Percentiles rank a stretch among this genome's conserved stretches.
Evolutionary conservation across 2,113 vertebrate genomes (phyloP).

Genomic region (Pogona vitticeps): DNA sequence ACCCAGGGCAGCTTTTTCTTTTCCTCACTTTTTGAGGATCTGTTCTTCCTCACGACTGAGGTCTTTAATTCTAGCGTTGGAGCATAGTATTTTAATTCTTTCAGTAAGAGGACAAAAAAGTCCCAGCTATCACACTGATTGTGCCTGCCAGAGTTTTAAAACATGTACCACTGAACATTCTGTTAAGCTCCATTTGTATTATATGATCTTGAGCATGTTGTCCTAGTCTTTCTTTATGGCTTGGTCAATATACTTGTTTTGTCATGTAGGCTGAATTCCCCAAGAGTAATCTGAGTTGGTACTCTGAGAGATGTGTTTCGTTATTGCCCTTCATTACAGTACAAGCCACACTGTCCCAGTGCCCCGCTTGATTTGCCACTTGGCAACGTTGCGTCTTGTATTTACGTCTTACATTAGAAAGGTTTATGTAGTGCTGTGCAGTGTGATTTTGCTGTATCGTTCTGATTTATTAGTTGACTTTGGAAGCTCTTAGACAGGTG

Average conservation of each 20-base stretch:
- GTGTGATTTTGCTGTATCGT: slow-evolving; percentile 1
- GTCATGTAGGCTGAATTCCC: not conserved
- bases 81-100: not conserved
- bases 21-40: too few species aligned
- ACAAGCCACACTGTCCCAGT: not conserved
- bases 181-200: not conserved
- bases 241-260: not conserved
- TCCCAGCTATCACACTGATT: not conserved
- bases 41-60: too few species aligned
- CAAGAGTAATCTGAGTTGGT: not conserved
- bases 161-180: not conserved
- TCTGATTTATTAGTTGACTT: slow-evolving; percentile 36
- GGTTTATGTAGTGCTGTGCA: slow-evolving; percentile 5
- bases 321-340: not conserved
- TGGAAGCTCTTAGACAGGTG: not conserved
- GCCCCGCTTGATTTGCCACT: not conserved
- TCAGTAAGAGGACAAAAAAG: not conserved
- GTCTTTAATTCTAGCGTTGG: not conserved
- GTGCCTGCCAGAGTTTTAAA: not conserved
- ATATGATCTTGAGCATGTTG: not conserved
- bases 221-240: not conserved
- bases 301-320: not conserved
- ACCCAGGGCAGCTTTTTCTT: too few species aligned
- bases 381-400: not conserved
- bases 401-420: slow-evolving; percentile 19